These are phyloP conservation scores for Eulemur mongoz DNA, from an alignment of 2,797 vertebrate genomes.

Conservation along the genomic window DNA sequence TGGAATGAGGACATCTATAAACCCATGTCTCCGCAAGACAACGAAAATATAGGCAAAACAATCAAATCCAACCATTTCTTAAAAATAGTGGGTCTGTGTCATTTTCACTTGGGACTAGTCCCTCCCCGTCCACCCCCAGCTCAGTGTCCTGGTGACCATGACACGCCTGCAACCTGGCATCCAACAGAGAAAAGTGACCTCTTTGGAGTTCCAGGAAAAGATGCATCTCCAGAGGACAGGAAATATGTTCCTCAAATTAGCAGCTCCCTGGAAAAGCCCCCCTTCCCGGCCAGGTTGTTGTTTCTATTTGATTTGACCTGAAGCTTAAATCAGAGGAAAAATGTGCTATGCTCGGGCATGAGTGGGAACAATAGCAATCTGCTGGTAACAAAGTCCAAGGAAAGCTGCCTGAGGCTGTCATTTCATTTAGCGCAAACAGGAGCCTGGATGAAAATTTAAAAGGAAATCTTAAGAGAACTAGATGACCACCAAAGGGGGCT, in stretches of 20 bases:
- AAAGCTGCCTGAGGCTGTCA: neutral
- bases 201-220: neutral
- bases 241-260: neutral
- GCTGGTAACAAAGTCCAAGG: neutral
- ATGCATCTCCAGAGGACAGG: neutral
- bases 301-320: slow-evolving; percentile 14
- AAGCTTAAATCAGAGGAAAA: neutral
- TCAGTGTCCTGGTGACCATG: neutral
- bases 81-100: neutral
- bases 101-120: neutral
- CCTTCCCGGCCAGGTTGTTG: neutral
- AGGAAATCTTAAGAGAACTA: neutral
- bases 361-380: neutral
- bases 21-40: neutral
- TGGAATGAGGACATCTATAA: neutral
- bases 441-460: neutral
- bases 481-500: neutral
- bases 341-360: neutral
- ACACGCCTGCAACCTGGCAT: neutral
- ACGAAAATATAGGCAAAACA: neutral
- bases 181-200: neutral
- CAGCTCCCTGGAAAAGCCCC: neutral
- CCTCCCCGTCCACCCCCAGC: fast-evolving
- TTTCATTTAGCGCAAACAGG: neutral
- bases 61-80: neutral